Base-by-base conservation (phyloP, 2,888 invertebrate species). In the Perithous albicinctus region DNA sequence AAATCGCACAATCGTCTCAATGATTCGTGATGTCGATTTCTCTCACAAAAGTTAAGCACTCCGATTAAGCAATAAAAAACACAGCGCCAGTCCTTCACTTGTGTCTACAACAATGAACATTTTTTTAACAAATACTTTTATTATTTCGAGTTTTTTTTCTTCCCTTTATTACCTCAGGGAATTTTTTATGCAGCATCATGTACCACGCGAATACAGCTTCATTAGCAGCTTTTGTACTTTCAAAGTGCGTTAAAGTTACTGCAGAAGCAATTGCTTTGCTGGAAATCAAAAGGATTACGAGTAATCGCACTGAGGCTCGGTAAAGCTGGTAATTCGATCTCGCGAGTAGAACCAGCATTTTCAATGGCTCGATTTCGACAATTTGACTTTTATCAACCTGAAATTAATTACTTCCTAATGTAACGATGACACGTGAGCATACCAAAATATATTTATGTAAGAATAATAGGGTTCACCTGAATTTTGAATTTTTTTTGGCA, bases 291-390 rank as follows among this genome's bases (percentile, higher is more conserved):
- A 64, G 15, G 8, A 2, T n/a, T 0, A 18, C 7, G 15, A 64
- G 29, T 46, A 64, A 46, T 26, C 64, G 43, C 46, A 64, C 29
- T 0, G 46, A 26, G n/a, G 64, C 46, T 7, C 1, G 12, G 12
- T 1, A 63, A 43, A 63, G 20, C 7, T 63, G 5, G 12, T 23
- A 23, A 0, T 38, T 6, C 23, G 64, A 23, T 64, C 46, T 26
- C n/a, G 29, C 41, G 38, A 64, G 23, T 1, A 64, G 46, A 46
- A 29, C 64, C 6, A 46, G 29, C n/a, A 64, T 64, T 10, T 64
- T 64, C 26, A 29, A 18, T 3, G 64, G 64, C 18, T 43, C 46
- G 15, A 64, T 23, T 10, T 7, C 15, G 5, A 8, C 23, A 12
- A 46, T 20, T 10, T n/a, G 29, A 46, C n/a, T 20, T 23, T 20